Percentiles rank a stretch among this genome's conserved stretches.
Conservation (phyloP, 2,113 vertebrate genomes). For the Rutilus rutilus region DNA sequence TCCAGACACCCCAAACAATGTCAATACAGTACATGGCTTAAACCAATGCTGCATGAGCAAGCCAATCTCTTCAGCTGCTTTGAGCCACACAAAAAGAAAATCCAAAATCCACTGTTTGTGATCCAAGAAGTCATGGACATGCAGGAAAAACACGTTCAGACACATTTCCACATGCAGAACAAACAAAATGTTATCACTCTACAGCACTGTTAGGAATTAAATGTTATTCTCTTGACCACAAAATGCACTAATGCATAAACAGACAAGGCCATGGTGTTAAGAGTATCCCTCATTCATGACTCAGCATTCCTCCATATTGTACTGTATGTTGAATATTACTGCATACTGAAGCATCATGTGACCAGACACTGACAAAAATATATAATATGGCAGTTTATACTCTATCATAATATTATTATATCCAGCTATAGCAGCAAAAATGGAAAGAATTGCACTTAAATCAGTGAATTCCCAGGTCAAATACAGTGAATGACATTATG, state of each 20-base stretch:
- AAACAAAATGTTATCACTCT: constrained; percentile 2
- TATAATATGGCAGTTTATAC: not conserved
- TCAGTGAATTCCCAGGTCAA: constrained; percentile 6
- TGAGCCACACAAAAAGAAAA: not conserved
- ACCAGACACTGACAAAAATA: not conserved
- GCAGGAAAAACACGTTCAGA: constrained; percentile 1
- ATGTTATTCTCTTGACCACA: constrained; percentile 1
- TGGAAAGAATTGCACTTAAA: constrained; percentile 1
- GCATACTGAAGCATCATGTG: not conserved
- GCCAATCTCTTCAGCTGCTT: constrained; percentile 13
- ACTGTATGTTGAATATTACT: constrained; percentile 11
- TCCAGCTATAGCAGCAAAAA: constrained; percentile 14
- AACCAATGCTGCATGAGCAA: not conserved
- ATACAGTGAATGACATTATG: not conserved
- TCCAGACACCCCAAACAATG: constrained; percentile 33
- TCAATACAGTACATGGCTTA: not conserved
- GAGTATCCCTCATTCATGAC: constrained; percentile 20
- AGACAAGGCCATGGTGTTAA: constrained; percentile 16
- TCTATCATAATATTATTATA: constrained; percentile 2
- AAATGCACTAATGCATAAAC: constrained; percentile 8
- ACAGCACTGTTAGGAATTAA: not conserved
- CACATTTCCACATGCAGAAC: not conserved
- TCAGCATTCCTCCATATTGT: constrained; percentile 10
- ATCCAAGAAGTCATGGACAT: constrained; percentile 2
- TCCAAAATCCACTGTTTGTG: constrained; percentile 7